These are phyloP conservation scores for Glareola pratincola DNA, from an alignment of 2,113 vertebrate species.

Conservation along the genomic window DNA sequence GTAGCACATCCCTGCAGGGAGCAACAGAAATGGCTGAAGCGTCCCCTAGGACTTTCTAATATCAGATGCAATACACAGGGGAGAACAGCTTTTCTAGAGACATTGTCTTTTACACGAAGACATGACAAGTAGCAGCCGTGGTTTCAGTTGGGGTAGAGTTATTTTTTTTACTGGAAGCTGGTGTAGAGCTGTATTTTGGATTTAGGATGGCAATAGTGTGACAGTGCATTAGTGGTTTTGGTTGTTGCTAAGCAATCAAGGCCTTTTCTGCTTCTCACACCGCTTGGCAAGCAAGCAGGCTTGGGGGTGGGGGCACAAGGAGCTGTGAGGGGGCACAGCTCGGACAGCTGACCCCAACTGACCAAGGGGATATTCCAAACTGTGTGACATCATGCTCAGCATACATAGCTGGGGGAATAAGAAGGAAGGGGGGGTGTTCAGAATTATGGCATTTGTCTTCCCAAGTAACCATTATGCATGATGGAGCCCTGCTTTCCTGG, in stretches of 20 bases:
- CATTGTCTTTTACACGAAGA: background rate
- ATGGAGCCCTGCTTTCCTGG: background rate
- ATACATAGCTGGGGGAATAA: background rate
- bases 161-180: background rate
- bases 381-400: background rate
- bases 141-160: background rate
- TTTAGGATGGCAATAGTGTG: background rate
- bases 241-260: background rate
- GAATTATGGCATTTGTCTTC: background rate
- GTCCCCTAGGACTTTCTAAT: background rate
- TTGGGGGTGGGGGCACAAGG: background rate
- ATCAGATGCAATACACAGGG: background rate
- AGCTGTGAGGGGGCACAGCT: background rate
- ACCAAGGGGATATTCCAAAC: background rate
- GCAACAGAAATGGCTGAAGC: background rate
- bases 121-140: rapidly evolving
- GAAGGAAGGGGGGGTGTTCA: background rate
- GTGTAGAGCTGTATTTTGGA: background rate
- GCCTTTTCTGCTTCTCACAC: background rate
- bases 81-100: background rate
- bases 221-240: background rate
- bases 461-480: background rate
- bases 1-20: background rate
- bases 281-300: background rate
- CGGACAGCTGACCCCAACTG: background rate